Percentiles rank a stretch among this genome's conserved stretches.
phyloP scores from a whole-genome alignment of 2,113 vertebrate species.

The Datnioides undecimradiatus region DNA sequence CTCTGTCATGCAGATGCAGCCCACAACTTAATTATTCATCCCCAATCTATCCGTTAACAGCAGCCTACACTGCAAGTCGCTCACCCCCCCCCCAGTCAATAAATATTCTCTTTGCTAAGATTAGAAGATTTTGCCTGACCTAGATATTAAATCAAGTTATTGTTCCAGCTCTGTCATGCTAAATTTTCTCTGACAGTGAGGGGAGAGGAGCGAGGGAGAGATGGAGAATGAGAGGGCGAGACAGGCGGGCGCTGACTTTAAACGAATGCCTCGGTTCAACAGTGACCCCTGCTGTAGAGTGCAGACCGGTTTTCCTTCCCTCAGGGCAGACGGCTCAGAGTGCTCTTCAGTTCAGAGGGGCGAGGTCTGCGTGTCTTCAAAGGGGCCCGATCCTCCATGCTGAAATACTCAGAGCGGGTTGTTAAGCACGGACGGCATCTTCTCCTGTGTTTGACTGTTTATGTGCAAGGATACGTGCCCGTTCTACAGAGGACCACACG shows the following conservation, averaged over 20 bases:
- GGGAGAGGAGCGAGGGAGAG: background rate
- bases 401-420: background rate
- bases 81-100: slow-evolving; percentile 70
- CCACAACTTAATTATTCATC: slow-evolving; percentile 71
- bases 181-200: slow-evolving; percentile 49
- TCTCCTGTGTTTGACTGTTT: background rate
- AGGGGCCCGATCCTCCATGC: background rate
- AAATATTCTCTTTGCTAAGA: slow-evolving; percentile 81
- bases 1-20: slow-evolving; percentile 53
- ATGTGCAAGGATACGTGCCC: background rate
- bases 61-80: slow-evolving; percentile 48
- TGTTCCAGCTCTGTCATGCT: slow-evolving; percentile 68
- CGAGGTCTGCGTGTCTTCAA: background rate
- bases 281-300: slow-evolving; percentile 81
- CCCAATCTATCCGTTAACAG: slow-evolving; percentile 53
- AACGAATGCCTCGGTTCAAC: slow-evolving; percentile 67
- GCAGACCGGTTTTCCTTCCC: background rate
- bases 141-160: slow-evolving; percentile 79
- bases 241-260: slow-evolving; percentile 5
- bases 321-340: background rate
- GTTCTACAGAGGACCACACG: background rate
- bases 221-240: background rate
- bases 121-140: slow-evolving; percentile 80
- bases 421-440: background rate
- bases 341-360: background rate